Evolutionary conservation across 1,140 invertebrate genomes (phyloP).

Genomic region (Sarcophaga peregrina): DNA sequence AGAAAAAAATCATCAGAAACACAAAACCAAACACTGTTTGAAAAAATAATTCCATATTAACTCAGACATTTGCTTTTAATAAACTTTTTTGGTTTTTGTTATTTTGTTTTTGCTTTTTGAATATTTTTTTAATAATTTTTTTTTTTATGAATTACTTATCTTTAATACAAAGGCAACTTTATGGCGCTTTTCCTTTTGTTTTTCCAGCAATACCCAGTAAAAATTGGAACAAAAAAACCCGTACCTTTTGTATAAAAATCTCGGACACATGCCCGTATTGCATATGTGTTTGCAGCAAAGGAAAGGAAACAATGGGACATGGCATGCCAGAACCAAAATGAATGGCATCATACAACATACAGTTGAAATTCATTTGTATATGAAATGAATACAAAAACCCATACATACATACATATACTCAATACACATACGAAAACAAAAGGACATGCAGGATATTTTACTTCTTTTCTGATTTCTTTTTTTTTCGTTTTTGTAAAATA

Average conservation of each 20-base stretch:
- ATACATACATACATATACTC: neutral
- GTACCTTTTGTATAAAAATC: neutral
- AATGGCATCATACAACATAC: neutral
- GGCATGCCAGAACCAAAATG: neutral
- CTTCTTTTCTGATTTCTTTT: neutral
- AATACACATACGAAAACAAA: neutral
- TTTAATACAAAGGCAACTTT: neutral
- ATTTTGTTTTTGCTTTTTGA: too few relatives aligned
- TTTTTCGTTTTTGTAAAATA: neutral
- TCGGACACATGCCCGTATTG: neutral
- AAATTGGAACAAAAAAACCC: neutral
- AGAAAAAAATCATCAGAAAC: neutral
- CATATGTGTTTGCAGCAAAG: neutral
- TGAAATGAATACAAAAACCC: neutral
- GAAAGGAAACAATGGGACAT: neutral
- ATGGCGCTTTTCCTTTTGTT: neutral
- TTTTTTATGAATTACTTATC: neutral
- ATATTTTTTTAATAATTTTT: neutral
- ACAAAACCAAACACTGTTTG: neutral
- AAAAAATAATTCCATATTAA: conserved; percentile 1
- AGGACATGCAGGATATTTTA: neutral
- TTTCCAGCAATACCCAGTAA: neutral
- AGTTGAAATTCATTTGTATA: neutral
- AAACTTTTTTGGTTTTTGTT: neutral
- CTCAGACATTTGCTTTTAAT: neutral